These are phyloP conservation scores for Orchesella flavescens DNA, from an alignment of 2,888 invertebrate species.

Conservation along the genomic window DNA sequence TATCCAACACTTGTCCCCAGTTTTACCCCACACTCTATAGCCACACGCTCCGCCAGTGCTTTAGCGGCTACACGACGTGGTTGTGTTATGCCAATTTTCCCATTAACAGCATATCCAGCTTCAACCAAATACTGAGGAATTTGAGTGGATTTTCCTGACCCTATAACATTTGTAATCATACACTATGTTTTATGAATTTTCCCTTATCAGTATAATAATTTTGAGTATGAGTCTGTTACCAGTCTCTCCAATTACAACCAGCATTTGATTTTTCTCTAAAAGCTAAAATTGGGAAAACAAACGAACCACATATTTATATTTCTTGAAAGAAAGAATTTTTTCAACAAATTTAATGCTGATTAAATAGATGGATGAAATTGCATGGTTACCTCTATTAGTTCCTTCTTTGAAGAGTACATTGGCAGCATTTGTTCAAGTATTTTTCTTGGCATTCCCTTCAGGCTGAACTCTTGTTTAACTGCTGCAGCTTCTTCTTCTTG, in stretches of 20 bases:
- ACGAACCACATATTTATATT: too few species aligned
- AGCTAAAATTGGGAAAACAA: conserved; percentile 78
- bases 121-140: conserved; percentile 96
- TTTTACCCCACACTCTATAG: conserved; percentile 99
- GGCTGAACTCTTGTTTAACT: conserved; percentile 77
- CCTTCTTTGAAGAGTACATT: conserved; percentile 94
- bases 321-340: too few species aligned
- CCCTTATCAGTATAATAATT: too few species aligned
- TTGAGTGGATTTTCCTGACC: conserved; percentile 99
- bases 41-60: conserved; percentile 98
- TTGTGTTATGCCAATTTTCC: conserved; percentile 85
- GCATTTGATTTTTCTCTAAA: conserved; percentile 85
- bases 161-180: too few species aligned
- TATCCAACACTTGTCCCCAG: conserved; percentile 94
- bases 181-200: too few species aligned
- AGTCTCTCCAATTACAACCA: conserved; percentile 97
- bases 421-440: conserved; percentile 97
- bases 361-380: too few species aligned
- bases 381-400: conserved; percentile 91
- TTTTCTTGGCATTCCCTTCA: conserved; percentile 89
- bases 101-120: conserved; percentile 80
- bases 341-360: too few species aligned
- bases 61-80: conserved; percentile 98
- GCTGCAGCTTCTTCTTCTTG: too few species aligned
- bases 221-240: too few species aligned